Conservation (phyloP, 2,797 vertebrate genomes). For the Pygocentrus nattereri region DNA sequence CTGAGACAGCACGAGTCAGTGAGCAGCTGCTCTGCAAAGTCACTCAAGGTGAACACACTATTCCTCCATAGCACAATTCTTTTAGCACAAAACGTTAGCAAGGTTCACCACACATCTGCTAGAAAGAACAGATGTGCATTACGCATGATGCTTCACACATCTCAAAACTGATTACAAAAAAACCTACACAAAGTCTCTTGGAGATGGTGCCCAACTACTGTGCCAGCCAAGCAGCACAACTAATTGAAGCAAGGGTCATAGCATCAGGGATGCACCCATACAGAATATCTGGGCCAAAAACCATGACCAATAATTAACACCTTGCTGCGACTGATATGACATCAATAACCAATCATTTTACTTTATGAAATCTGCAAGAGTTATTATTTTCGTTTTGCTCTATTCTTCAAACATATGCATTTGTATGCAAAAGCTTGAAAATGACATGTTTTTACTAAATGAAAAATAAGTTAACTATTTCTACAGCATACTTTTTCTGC, state of each 20-base stretch:
- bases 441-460: too few relatives aligned
- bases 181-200: neutral
- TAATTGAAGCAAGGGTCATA: neutral
- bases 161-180: neutral
- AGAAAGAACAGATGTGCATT: conserved; percentile 7
- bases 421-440: too few relatives aligned
- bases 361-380: too few relatives aligned
- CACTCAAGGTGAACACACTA: conserved; percentile 51
- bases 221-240: neutral
- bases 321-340: neutral
- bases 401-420: too few relatives aligned
- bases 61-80: conserved; percentile 1
- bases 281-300: neutral
- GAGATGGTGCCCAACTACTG: neutral
- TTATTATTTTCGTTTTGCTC: too few relatives aligned
- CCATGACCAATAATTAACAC: neutral
- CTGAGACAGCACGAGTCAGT: conserved; percentile 25
- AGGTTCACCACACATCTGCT: neutral
- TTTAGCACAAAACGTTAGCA: neutral
- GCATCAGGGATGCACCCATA: neutral
- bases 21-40: conserved; percentile 52
- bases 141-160: neutral
- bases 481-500: too few relatives aligned
- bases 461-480: too few relatives aligned
- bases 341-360: neutral